Evolutionary conservation across 1,140 invertebrate species (phyloP), one percentile per base, ranked within the genome.

Genomic region (Physella acuta): DNA sequence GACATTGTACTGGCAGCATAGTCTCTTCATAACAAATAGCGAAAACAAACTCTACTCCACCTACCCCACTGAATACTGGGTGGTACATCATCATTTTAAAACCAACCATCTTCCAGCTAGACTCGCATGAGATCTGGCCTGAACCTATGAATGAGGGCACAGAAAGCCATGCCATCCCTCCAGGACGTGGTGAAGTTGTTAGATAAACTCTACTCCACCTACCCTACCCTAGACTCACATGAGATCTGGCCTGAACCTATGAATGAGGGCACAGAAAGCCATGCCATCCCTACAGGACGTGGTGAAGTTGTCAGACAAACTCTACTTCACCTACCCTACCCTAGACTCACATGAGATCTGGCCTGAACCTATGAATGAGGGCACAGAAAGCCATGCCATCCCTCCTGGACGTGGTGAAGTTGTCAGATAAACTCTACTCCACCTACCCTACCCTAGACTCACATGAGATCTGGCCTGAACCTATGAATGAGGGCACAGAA

Each of bases 191-290:
- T 94, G 73, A 97, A 88, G 86, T 97, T 93, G 16, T 90, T 94
- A 59, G n/a, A n/a, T n/a, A n/a, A n/a, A n/a, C n/a, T n/a, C n/a
- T n/a, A n/a, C n/a, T n/a, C n/a, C n/a, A n/a, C n/a, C n/a, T n/a
- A n/a, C n/a, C n/a, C n/a, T n/a, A n/a, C n/a, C n/a, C 31, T 31
- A 31, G n/a, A 92, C 93, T 95, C 88, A 97, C 94, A 98, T 95
- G 71, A 97, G 88, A 85, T 97, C 94, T 39, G 95, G 95, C 79
- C 94, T 89, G 86, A 95, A 97, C 82, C 94, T 91, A 86, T 97
- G 95, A 78, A 98, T 95, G 84, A 98, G 90, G 60, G 95, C 95
- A 88, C 95, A 98, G n/a, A n/a, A n/a, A n/a, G n/a, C n/a, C n/a
- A n/a, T n/a, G n/a, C n/a, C n/a, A n/a, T n/a, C n/a, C n/a, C 93